phyloP scores from a whole-genome alignment of 2,888 invertebrate genomes.

The Eristalinus sepulchralis region DNA sequence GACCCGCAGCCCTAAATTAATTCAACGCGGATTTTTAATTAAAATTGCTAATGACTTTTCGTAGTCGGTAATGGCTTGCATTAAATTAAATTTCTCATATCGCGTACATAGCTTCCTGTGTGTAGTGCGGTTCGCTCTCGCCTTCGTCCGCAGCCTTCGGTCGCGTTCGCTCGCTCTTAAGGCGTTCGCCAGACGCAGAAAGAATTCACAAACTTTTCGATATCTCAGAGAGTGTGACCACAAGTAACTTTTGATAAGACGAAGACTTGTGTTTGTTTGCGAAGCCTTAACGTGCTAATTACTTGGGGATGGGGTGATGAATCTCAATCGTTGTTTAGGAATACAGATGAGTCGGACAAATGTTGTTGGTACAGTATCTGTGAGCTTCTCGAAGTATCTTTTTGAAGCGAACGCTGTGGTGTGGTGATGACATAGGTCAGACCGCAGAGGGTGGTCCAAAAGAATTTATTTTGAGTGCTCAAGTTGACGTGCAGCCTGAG shows the following conservation, averaged over 20 bases:
- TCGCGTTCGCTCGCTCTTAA: background rate
- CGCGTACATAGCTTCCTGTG: constrained; percentile 17
- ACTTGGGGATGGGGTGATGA: constrained; percentile 11
- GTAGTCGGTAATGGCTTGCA: constrained; percentile 50
- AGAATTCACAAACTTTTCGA: constrained; percentile 51
- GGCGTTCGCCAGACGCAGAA: background rate
- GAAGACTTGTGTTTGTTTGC: background rate
- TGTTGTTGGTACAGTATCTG: background rate
- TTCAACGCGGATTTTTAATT: constrained; percentile 68
- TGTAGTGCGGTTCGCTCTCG: background rate
- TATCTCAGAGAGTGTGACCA: constrained; percentile 44
- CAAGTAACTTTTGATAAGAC: constrained; percentile 51
- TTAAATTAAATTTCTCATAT: constrained; percentile 61
- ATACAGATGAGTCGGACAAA: constrained; percentile 6
- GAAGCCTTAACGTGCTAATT: constrained; percentile 47
- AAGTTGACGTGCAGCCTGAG: background rate
- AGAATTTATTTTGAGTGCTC: background rate
- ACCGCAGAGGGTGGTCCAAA: background rate
- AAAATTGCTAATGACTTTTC: constrained; percentile 70
- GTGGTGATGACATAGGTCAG: background rate
- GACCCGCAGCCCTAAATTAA: constrained; percentile 62
- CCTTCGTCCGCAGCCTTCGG: background rate
- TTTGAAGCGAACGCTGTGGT: background rate
- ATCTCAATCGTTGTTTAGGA: constrained; percentile 34
- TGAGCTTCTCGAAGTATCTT: background rate